Base-by-base conservation (phyloP, 2,797 vertebrate genomes). In the Coregonus suidteri region DNA sequence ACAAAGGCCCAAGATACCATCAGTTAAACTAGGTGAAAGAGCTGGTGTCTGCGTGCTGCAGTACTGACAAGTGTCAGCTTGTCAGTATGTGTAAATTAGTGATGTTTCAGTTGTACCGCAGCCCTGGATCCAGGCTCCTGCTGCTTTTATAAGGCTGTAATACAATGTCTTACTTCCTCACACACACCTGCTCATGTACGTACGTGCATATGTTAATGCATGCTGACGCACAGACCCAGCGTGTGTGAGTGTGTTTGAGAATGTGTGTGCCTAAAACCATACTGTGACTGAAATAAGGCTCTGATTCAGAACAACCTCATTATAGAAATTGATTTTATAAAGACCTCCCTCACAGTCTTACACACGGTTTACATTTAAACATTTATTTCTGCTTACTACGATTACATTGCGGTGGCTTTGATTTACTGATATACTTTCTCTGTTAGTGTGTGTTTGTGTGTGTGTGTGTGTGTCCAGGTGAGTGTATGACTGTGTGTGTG, bases 21-120 rank as follows among this genome's bases (percentile, higher is more conserved):
- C 25, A 64, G 34, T 69, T 65, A 75, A 62, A 53, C 25, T 52
- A 18, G 75, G 37, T 41, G 35, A 68, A 15, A 20, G n/a, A 14
- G 41, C 7, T 25, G 41, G 25, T 34, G 51, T 72, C 30, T 11
- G 71, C 30, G 30, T 31, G 30, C 52, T 52, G 25, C 30, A 1
- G 25, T 6, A 76, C 11, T 54, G 67, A 83, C 80, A 5, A 87
- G 84, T 81, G 73, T 65, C 71, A 77, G 82, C 83, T 77, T 87
- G 79, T 83, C 78, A 70, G 69, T 54, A 35, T 74, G 64, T 87
- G 76, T 81, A 78, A 73, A 52, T 76, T 71, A 47, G 75, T 20
- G 74, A 74, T 41, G 75, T 76, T 80, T 79, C 11, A 35, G 14
- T 76, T 74, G 77, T 59, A 20, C 14, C 18, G 52, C 31, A 62